A percentile compares a stretch with the other conserved stretches of the same genome.
phyloP scores from a whole-genome alignment of 2,888 invertebrate genomes.

The Tipula helvola region DNA sequence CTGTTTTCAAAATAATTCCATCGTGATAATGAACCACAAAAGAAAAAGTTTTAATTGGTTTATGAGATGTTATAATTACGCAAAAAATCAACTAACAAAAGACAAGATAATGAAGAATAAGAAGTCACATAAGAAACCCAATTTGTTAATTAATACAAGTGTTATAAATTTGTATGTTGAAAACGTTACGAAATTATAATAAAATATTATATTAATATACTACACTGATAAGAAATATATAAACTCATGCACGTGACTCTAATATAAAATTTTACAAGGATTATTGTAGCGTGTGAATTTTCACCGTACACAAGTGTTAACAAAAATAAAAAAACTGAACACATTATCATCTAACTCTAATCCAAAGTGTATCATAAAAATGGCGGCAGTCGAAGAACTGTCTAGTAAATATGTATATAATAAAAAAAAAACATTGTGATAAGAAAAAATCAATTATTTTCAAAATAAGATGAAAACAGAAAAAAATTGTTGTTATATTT shows the following conservation, averaged over 20 bases:
- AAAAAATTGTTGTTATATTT: neutral
- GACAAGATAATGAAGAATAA: neutral
- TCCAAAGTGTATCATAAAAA: neutral
- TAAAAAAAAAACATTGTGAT: neutral
- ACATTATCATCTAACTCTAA: neutral
- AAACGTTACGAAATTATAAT: neutral
- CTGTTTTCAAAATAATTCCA: neutral
- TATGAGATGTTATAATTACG: neutral
- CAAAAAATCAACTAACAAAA: neutral
- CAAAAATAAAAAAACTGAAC: neutral
- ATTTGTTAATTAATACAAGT: neutral
- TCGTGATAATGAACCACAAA: conserved; percentile 4
- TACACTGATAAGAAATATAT: neutral
- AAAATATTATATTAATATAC: too few relatives aligned
- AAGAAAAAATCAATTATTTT: neutral
- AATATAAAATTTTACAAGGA: neutral
- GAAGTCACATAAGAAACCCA: neutral
- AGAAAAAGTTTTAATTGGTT: conserved; percentile 4
- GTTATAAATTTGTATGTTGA: neutral
- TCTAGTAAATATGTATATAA: neutral
- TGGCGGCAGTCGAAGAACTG: neutral
- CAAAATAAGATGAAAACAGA: neutral
- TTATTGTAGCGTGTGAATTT: neutral
- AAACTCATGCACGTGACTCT: neutral
- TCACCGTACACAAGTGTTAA: neutral